A percentile compares a stretch with the other conserved stretches of the same genome.
phyloP scores from a whole-genome alignment of 2,888 invertebrate genomes.

The Eupithecia centaureata region DNA sequence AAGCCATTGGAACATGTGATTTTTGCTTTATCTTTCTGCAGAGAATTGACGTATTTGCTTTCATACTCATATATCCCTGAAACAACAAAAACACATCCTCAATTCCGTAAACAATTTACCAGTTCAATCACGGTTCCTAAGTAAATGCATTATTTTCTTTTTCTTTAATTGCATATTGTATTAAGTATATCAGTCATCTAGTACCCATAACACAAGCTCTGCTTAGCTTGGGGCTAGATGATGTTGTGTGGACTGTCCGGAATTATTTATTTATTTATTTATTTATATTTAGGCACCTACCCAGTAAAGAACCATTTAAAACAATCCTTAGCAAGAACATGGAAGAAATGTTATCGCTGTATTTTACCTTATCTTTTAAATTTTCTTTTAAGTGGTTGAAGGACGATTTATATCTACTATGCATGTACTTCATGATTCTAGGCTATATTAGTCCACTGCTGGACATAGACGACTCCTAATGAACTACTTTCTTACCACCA shows the following conservation, averaged over 20 bases:
- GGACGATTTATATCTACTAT: no score
- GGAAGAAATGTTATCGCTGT: neutral
- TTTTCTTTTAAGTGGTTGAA: neutral
- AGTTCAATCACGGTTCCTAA: neutral
- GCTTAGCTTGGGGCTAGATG: no score
- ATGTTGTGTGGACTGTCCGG: no score
- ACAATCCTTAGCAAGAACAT: neutral
- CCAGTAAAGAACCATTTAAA: neutral
- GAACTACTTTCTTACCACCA: no score
- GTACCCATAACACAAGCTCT: neutral
- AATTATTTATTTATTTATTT: no score
- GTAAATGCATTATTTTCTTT: neutral
- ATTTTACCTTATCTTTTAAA: neutral
- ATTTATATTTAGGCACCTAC: no score
- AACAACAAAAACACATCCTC: neutral
- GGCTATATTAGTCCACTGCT: no score
- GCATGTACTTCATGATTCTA: no score
- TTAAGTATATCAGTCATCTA: no score
- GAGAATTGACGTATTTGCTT: neutral
- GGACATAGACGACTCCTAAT: no score
- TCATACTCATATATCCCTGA: neutral
- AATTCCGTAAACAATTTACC: neutral
- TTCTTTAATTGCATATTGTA: no score
- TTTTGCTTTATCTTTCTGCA: neutral
- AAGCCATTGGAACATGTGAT: slow-evolving; percentile 28